phyloP scores from a whole-genome alignment of 1,140 invertebrate species.

The Solenopsis fugax region DNA sequence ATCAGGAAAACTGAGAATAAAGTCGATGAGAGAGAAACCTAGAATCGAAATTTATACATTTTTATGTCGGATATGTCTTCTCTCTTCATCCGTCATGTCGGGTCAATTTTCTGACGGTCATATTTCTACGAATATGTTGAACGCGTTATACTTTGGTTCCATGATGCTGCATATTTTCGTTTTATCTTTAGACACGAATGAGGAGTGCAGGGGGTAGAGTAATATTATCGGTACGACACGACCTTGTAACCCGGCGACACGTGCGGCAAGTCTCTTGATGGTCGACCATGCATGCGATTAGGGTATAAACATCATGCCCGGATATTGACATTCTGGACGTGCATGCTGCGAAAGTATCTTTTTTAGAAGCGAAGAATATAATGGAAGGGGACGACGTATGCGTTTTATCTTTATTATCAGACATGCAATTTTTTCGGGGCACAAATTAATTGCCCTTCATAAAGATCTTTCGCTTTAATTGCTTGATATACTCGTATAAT shows the following conservation, averaged over 20 bases:
- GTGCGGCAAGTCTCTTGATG: conserved; percentile 21
- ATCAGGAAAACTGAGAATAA: background rate
- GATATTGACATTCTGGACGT: conserved; percentile 39
- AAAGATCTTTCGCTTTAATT: background rate
- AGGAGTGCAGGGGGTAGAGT: background rate
- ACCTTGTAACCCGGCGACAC: conserved; percentile 23
- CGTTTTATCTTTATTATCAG: background rate
- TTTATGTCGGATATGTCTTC: background rate
- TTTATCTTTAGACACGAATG: conserved; percentile 44
- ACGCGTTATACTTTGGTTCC: conserved; percentile 11
- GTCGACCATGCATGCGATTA: conserved; percentile 46
- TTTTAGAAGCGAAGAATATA: conserved; percentile 6
- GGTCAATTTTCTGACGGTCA: conserved; percentile 19
- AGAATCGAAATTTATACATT: background rate
- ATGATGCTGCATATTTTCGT: conserved; percentile 36
- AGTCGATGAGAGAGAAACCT: background rate
- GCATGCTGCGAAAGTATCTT: background rate
- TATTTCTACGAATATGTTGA: conserved; percentile 4
- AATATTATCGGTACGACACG: conserved; percentile 42
- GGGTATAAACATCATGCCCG: conserved; percentile 10
- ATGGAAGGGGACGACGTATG: background rate
- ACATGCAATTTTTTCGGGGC: conserved; percentile 8
- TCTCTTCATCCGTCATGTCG: conserved; percentile 16
- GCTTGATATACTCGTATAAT: conserved; percentile 1
- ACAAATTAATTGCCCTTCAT: background rate